A percentile compares a stretch with the other conserved stretches of the same genome.
Conservation (phyloP, 2,113 vertebrate species). For the Irena cyanogastra region DNA sequence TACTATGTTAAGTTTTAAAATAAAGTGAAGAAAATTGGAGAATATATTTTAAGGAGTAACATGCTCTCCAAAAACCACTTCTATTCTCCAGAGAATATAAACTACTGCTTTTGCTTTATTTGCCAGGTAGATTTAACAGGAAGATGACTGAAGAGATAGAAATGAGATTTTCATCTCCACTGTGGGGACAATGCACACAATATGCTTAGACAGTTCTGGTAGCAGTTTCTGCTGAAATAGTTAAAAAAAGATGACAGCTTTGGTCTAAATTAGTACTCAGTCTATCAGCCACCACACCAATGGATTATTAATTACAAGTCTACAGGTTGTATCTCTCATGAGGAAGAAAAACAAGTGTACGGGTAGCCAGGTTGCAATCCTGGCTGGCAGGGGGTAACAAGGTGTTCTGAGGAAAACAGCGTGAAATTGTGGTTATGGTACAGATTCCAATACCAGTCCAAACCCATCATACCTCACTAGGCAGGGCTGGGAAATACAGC, state of each 20-base stretch:
- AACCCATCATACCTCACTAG: background rate
- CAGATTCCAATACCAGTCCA: background rate
- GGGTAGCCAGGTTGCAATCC: background rate
- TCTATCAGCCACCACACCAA: background rate
- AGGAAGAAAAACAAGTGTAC: background rate
- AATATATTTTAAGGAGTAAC: background rate
- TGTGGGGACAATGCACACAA: background rate
- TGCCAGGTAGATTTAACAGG: background rate
- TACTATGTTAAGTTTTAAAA: rapidly evolving
- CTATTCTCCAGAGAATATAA: background rate
- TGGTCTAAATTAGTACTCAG: background rate
- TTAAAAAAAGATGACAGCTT: background rate
- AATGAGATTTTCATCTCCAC: background rate
- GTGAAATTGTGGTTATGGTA: background rate
- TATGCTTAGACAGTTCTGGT: background rate
- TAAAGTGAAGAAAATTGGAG: background rate
- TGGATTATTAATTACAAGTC: background rate
- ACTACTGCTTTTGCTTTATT: background rate
- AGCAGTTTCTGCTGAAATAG: background rate
- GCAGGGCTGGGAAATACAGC: background rate
- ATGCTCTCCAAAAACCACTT: background rate
- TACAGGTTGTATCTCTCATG: background rate
- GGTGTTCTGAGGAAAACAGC: background rate
- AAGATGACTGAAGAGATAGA: background rate
- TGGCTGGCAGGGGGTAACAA: background rate